Conservation (phyloP, 2,797 vertebrate species). For the Acanthurus tractus region DNA sequence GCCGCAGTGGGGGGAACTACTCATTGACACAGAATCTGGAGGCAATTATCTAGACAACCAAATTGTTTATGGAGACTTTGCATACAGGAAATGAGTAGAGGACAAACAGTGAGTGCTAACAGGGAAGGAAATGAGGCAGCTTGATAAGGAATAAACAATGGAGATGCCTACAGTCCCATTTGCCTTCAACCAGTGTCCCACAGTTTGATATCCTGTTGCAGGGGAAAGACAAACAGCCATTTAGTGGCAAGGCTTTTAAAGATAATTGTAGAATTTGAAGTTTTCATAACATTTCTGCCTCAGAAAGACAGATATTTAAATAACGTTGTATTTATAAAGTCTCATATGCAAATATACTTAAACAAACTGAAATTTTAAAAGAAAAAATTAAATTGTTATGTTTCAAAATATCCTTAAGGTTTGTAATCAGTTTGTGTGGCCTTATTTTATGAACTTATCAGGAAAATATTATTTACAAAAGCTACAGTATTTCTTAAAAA, state of each 20-base stretch:
- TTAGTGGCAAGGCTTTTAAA: conserved; percentile 6
- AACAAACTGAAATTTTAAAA: neutral
- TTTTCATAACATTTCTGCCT: too few species aligned
- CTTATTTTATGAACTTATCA: neutral
- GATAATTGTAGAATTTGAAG: neutral
- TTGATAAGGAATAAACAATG: conserved; percentile 71
- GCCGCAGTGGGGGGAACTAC: conserved; percentile 22
- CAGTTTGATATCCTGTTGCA: conserved; percentile 60
- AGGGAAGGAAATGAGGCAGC: conserved; percentile 74
- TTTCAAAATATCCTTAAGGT: neutral
- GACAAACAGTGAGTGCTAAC: conserved; percentile 66
- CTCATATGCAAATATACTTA: neutral
- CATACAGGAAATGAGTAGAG: conserved; percentile 75
- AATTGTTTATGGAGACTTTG: conserved; percentile 69
- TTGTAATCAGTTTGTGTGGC: neutral
- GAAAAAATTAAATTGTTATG: neutral
- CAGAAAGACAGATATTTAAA: neutral
- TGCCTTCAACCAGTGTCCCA: conserved; percentile 34
- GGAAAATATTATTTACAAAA: neutral
- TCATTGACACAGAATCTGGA: conserved; percentile 54
- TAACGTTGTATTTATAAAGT: neutral
- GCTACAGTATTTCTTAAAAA: too few species aligned
- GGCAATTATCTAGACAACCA: conserved; percentile 65
- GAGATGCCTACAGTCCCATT: conserved; percentile 42
- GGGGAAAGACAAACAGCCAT: conserved; percentile 17